Conservation (phyloP, 1,140 invertebrate species). For the Meloidogyne chitwoodi region DNA sequence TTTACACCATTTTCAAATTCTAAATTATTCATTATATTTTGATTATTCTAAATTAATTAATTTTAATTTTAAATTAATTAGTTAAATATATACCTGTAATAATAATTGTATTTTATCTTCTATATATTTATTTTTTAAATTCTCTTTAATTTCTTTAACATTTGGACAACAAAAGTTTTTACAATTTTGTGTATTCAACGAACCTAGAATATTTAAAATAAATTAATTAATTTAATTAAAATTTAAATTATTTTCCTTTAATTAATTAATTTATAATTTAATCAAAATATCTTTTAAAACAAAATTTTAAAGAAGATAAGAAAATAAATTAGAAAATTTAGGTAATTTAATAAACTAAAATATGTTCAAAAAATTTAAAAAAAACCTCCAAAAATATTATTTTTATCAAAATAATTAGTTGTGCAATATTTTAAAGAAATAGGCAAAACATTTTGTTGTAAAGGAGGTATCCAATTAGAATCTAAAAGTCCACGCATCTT, state of each 20-base stretch:
- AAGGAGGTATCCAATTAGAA: conserved; percentile 1
- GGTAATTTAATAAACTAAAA: too few relatives aligned
- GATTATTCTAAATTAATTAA: background rate
- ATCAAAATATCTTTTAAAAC: too few relatives aligned
- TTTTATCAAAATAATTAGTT: background rate
- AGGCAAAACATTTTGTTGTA: background rate
- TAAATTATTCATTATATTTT: background rate
- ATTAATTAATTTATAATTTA: too few relatives aligned
- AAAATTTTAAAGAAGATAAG: too few relatives aligned
- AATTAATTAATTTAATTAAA: too few relatives aligned
- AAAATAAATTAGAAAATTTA: too few relatives aligned
- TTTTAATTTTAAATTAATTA: background rate
- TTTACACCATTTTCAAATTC: conserved; percentile 20
- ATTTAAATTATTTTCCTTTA: too few relatives aligned
- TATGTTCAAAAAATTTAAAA: too few relatives aligned
- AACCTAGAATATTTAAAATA: too few relatives aligned
- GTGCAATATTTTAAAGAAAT: background rate
- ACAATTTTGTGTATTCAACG: background rate
- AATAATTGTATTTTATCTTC: background rate
- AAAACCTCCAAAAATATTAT: background rate
- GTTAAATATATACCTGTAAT: background rate
- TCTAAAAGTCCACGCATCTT: conserved; percentile 10
- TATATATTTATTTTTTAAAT: background rate
- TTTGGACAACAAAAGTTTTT: background rate
- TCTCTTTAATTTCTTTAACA: background rate